These are phyloP conservation scores for Sus scrofa DNA, from an alignment of 2,113 vertebrate genomes.

Conservation along the genomic window DNA sequence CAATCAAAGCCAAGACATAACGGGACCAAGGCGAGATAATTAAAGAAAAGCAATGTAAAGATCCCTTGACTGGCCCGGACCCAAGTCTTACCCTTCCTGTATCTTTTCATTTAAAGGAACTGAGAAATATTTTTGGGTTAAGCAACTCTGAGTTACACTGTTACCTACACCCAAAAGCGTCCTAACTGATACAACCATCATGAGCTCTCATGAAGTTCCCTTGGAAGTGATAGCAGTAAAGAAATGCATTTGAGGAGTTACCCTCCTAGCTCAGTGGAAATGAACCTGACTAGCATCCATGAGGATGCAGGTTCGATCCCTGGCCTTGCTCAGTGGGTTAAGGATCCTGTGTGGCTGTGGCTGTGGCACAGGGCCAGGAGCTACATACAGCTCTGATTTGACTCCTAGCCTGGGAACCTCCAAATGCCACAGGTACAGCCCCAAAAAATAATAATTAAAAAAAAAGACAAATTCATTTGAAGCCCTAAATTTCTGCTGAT, in stretches of 20 bases:
- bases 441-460: too few relatives aligned
- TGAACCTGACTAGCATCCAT: too few relatives aligned
- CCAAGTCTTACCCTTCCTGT: background rate
- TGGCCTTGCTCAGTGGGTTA: too few relatives aligned
- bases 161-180: slow-evolving; percentile 7
- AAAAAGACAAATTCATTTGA: background rate
- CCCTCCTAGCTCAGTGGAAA: too few relatives aligned
- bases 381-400: too few relatives aligned
- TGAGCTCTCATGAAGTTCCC: background rate
- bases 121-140: background rate
- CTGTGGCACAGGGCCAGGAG: too few relatives aligned
- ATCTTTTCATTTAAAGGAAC: slow-evolving; percentile 3
- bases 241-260: background rate
- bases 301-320: too few relatives aligned
- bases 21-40: background rate
- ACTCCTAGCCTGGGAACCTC: too few relatives aligned
- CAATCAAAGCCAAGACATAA: background rate
- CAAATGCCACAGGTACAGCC: too few relatives aligned
- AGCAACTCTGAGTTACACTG: background rate
- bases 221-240: background rate
- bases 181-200: background rate
- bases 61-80: background rate
- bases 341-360: too few relatives aligned
- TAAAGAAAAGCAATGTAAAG: background rate
- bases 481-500: background rate